Conservation (phyloP, 2,888 invertebrate species). For the Pseudoips prasinana region DNA sequence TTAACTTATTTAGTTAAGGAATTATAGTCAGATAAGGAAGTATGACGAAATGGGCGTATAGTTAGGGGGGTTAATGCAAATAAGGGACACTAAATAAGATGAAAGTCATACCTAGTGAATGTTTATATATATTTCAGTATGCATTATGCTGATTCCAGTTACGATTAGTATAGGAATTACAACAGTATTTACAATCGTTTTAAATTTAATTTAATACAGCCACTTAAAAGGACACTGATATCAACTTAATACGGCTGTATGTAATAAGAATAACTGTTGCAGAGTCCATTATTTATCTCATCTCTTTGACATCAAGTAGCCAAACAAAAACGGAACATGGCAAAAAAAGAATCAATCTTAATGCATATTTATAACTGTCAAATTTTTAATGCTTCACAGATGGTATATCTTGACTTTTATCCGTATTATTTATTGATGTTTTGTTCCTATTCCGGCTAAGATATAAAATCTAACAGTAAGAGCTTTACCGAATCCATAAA, state of each 20-base stretch:
- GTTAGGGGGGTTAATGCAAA: slow-evolving; percentile 11
- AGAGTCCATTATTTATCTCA: slow-evolving; percentile 2
- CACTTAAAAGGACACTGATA: too few relatives aligned
- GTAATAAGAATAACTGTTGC: too few relatives aligned
- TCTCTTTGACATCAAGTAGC: slow-evolving; percentile 4
- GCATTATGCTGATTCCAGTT: too few relatives aligned
- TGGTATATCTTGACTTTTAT: slow-evolving; percentile 28
- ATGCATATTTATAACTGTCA: slow-evolving; percentile 34
- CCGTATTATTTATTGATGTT: slow-evolving; percentile 33
- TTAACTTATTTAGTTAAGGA: slow-evolving; percentile 25
- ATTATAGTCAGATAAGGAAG: slow-evolving; percentile 28
- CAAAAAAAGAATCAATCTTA: slow-evolving; percentile 24
- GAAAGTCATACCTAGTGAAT: slow-evolving; percentile 8
- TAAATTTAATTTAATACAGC: too few relatives aligned
- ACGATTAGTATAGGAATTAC: too few relatives aligned
- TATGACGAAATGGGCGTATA: slow-evolving; percentile 27
- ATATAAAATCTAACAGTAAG: slow-evolving; percentile 39
- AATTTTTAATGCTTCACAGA: slow-evolving; percentile 23
- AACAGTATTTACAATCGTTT: too few relatives aligned
- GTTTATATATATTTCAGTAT: too few relatives aligned
- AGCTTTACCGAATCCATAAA: slow-evolving; percentile 33
- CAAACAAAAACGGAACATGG: slow-evolving; percentile 16
- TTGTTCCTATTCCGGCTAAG: slow-evolving; percentile 24
- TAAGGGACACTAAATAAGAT: slow-evolving; percentile 9
- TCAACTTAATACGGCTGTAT: too few relatives aligned